phyloP scores from a whole-genome alignment of 2,113 vertebrate genomes.

The Cromileptes altivelis region DNA sequence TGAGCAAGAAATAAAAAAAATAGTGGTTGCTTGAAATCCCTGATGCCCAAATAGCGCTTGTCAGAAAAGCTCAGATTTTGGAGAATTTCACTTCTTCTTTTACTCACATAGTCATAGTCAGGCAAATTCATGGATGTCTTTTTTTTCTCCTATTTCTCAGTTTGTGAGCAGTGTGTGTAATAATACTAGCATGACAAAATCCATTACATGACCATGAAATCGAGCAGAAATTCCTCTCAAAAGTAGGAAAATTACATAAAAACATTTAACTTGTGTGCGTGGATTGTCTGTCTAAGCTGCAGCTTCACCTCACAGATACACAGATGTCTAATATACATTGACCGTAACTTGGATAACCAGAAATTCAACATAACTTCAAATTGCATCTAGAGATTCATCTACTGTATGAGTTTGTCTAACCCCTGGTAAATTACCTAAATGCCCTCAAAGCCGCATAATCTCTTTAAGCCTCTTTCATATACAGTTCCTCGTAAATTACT shows the following conservation, averaged over 20 bases:
- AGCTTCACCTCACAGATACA: not conserved
- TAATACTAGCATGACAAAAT: not conserved
- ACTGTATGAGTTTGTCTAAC: not conserved
- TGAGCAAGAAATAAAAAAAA: not conserved
- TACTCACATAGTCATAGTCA: not conserved
- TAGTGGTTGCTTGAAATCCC: not conserved
- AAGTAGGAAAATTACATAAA: not conserved
- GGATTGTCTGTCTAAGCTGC: not conserved
- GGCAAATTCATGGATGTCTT: not conserved
- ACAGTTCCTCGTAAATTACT: no score
- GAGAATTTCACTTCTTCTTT: not conserved
- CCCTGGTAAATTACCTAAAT: not conserved
- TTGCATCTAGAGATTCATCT: not conserved
- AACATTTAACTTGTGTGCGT: not conserved
- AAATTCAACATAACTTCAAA: not conserved
- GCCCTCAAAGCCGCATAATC: not conserved
- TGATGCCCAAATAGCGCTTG: not conserved
- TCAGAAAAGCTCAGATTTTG: not conserved
- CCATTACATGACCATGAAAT: not conserved
- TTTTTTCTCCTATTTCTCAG: not conserved
- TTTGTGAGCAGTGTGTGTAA: not conserved
- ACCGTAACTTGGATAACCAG: not conserved
- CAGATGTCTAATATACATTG: not conserved
- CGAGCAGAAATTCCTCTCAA: not conserved
- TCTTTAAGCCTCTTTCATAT: not conserved